Base-by-base conservation (phyloP, 2,113 vertebrate species). In the Oplegnathus fasciatus region DNA sequence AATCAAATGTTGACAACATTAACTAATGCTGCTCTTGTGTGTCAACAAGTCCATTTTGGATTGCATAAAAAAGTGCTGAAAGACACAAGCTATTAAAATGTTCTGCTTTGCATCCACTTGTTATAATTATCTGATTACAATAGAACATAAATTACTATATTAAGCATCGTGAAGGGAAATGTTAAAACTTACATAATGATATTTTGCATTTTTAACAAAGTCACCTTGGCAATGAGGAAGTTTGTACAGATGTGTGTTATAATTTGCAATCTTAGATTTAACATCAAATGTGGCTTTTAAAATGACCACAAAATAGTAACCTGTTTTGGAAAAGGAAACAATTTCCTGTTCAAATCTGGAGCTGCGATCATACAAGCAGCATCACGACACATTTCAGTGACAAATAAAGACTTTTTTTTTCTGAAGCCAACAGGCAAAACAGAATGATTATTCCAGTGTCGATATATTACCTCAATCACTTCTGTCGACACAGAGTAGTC, bases 1-100 rank as follows among this genome's bases (percentile, higher is more conserved):
- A 55, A 60, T 75, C n/a, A 52, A 72, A 71, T 83, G 42, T 65
- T 72, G 22, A 65, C 69, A 60, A 46, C 44, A 62, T 50, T 1
- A 28, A n/a, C 15, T 52, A 20, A 55, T 76, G 66, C 48, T 75
- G 50, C 40, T 58, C 22, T 18, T 4, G 9, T n/a, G 10, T 74
- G 61, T 28, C 54, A 57, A 42, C 15, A 15, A 40, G 50, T 64
- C 24, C n/a, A 40, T 6, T 44, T 44, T 13, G 3, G 1, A 66
- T 24, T 15, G 48, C 4, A 30, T n/a, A 9, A 46, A 3, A 22
- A 55, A 24, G 62, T 26, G 9, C 3, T 32, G 20, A 62, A 32
- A 54, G 55, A 75, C 32, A 14, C 30, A 40, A 52, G 4, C 5
- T 8, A 10, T 37, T 73, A 9, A 50, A 40, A 40, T 28, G 40